phyloP scores from a whole-genome alignment of 2,797 vertebrate genomes.

The Gymnodraco acuticeps region DNA sequence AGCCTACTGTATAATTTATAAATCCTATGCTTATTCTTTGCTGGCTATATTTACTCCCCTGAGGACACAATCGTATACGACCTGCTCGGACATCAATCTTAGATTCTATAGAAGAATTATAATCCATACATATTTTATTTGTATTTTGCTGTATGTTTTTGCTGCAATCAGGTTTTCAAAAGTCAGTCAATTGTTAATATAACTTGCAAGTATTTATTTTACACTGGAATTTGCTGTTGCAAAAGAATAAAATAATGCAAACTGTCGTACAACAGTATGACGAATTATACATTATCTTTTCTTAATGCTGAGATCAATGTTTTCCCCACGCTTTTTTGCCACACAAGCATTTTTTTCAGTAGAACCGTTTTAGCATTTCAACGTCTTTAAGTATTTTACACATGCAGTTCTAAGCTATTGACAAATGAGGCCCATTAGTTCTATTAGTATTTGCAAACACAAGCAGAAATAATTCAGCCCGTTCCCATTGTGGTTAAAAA shows the following conservation, averaged over 20 bases:
- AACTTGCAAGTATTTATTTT: slow-evolving; percentile 1
- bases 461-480: slow-evolving; percentile 42
- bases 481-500: slow-evolving; percentile 1
- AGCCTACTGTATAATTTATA: neutral
- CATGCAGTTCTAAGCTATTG: slow-evolving; percentile 28
- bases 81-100: neutral
- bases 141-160: neutral
- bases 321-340: slow-evolving; percentile 14
- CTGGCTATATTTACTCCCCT: neutral
- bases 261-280: neutral
- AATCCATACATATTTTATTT: neutral
- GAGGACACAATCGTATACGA: neutral
- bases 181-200: neutral
- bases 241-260: neutral
- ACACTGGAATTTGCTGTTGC: neutral
- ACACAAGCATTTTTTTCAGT: slow-evolving; percentile 36
- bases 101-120: neutral
- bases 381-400: slow-evolving; percentile 52
- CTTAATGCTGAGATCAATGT: neutral
- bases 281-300: neutral
- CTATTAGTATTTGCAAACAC: slow-evolving; percentile 63
- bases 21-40: neutral
- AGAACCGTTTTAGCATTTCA: slow-evolving; percentile 38
- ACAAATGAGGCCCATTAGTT: slow-evolving; percentile 69
- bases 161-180: neutral